Evolutionary conservation across 2,797 vertebrate genomes (phyloP).

Genomic region (Xenops minutus): DNA sequence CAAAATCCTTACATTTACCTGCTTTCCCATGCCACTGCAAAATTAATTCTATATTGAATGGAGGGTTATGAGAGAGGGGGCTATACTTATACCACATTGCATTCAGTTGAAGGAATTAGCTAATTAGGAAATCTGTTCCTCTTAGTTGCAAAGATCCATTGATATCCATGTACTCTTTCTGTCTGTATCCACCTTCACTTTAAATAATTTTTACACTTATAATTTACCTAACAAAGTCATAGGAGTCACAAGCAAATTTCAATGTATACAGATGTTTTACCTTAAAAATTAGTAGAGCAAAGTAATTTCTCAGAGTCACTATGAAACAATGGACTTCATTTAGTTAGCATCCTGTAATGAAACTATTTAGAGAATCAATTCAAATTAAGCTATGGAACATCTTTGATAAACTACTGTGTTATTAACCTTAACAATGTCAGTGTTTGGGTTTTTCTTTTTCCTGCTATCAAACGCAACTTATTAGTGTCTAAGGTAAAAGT

Average conservation of each 20-base stretch:
- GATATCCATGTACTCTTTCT: not conserved
- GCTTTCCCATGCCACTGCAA: not conserved
- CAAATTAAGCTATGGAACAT: slow-evolving; percentile 8
- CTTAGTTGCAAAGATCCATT: not conserved
- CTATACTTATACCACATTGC: not conserved
- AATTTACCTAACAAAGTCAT: not conserved
- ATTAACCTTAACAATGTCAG: not conserved
- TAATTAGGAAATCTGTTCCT: not conserved
- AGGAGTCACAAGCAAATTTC: not conserved
- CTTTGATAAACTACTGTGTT: not conserved
- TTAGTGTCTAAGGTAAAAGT: not conserved
- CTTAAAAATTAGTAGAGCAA: not conserved
- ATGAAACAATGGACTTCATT: not conserved
- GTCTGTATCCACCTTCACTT: not conserved
- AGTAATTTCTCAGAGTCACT: not conserved
- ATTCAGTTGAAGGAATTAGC: not conserved
- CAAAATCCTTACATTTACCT: not conserved
- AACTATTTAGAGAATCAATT: slow-evolving; percentile 11
- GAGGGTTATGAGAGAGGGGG: not conserved
- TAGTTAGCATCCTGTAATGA: not conserved
- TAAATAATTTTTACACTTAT: not conserved
- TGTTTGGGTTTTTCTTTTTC: not conserved
- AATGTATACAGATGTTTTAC: not conserved
- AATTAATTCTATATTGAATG: not conserved
- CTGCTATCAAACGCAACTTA: not conserved